Percentiles rank a stretch among this genome's conserved stretches.
phyloP scores from a whole-genome alignment of 1,140 invertebrate genomes.

The Harlomillsia oculata region DNA sequence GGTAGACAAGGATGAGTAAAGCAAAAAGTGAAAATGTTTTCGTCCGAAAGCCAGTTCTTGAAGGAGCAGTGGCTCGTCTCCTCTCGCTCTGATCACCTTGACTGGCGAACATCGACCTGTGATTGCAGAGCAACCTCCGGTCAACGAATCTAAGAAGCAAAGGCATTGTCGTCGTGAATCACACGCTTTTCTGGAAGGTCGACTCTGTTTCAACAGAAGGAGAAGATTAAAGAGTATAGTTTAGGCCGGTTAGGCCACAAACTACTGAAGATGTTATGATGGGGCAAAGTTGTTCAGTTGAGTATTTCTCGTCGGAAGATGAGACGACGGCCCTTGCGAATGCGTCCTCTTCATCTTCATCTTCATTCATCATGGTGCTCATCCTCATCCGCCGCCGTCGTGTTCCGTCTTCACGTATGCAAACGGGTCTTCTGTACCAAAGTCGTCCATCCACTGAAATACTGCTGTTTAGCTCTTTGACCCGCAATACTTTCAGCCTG shows the following conservation, averaged over 20 bases:
- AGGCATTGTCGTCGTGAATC: conserved; percentile 33
- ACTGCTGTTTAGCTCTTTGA: no score
- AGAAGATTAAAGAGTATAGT: not conserved
- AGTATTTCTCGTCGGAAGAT: no score
- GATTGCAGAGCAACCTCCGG: conserved; percentile 18
- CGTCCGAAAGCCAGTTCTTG: conserved; percentile 28
- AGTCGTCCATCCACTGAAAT: no score
- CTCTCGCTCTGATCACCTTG: conserved; percentile 25
- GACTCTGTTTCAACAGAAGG: not conserved
- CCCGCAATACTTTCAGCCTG: not conserved
- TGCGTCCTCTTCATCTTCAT: no score
- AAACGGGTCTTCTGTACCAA: no score
- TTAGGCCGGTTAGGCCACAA: conserved; percentile 1
- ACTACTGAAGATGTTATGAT: no score
- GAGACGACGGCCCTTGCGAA: no score
- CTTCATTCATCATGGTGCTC: no score
- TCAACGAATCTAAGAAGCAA: conserved; percentile 25
- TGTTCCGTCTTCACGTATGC: no score
- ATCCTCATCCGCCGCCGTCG: no score
- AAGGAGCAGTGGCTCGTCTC: conserved; percentile 6
- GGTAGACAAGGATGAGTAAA: no score
- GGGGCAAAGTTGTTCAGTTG: no score
- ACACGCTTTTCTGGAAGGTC: conserved; percentile 9
- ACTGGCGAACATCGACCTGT: conserved; percentile 25
- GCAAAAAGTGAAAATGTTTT: conserved; percentile 20